Evolutionary conservation across 2,888 invertebrate genomes (phyloP).

Genomic region (Embidobia sp.): DNA sequence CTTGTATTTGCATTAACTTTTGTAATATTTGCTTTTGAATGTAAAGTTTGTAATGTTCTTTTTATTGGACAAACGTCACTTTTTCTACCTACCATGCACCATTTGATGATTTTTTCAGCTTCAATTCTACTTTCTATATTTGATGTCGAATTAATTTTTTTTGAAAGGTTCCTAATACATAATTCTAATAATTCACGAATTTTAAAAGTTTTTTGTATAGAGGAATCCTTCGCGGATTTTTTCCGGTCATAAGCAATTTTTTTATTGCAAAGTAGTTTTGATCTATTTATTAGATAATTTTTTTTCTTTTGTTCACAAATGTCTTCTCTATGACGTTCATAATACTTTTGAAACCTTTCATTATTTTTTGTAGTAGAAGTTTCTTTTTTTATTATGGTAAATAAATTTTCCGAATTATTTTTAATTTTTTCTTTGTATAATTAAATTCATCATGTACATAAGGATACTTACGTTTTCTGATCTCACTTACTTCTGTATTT

Average conservation of each 20-base stretch:
- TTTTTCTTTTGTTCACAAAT: background rate
- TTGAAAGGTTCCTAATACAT: background rate
- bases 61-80: background rate
- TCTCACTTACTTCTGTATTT: too few relatives aligned
- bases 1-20: background rate
- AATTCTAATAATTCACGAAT: background rate
- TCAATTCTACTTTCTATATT: background rate
- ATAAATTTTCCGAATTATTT: too few relatives aligned
- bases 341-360: too few relatives aligned
- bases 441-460: too few relatives aligned
- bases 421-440: too few relatives aligned
- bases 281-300: background rate
- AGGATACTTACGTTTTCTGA: too few relatives aligned
- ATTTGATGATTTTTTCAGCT: conserved; percentile 1
- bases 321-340: too few relatives aligned
- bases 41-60: background rate
- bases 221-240: too few relatives aligned
- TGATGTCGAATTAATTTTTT: background rate
- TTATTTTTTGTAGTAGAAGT: too few relatives aligned
- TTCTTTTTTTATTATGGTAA: too few relatives aligned
- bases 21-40: background rate
- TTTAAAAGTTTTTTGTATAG: background rate
- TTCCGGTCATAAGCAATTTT: background rate
- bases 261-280: background rate
- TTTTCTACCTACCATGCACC: background rate